Evolutionary conservation across 2,888 invertebrate species (phyloP).

Genomic region (Chalcis sispes): DNA sequence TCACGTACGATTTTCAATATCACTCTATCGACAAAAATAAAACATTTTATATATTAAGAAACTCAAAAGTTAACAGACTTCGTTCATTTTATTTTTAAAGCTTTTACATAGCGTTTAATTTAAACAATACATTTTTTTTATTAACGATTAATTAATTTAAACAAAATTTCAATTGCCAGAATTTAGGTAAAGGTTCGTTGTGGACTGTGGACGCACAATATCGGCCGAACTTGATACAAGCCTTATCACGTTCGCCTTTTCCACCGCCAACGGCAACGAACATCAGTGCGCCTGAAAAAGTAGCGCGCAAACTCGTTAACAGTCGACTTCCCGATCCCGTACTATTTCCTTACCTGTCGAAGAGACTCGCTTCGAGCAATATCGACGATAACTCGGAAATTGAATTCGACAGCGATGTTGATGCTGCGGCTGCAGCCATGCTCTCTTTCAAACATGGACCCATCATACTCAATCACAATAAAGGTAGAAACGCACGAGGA

Average conservation of each 20-base stretch:
- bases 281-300: slow-evolving; percentile 71
- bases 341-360: slow-evolving; percentile 90
- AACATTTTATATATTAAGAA: too few species aligned
- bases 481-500: slow-evolving; percentile 65
- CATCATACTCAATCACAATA: slow-evolving; percentile 78
- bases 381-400: slow-evolving; percentile 74
- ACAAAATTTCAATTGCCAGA: slow-evolving; percentile 81
- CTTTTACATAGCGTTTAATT: too few species aligned
- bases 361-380: slow-evolving; percentile 79
- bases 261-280: slow-evolving; percentile 78
- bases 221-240: slow-evolving; percentile 91
- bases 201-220: slow-evolving; percentile 98
- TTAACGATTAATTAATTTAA: too few species aligned
- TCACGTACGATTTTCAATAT: too few species aligned
- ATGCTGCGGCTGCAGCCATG: slow-evolving; percentile 90
- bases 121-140: too few species aligned
- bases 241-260: slow-evolving; percentile 91
- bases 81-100: too few species aligned
- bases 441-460: slow-evolving; percentile 92
- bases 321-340: slow-evolving; percentile 83
- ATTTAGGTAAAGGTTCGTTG: slow-evolving; percentile 94
- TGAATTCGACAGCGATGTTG: slow-evolving; percentile 81
- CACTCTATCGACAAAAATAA: too few species aligned
- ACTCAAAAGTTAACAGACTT: background rate
- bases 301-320: slow-evolving; percentile 67